Evolutionary conservation across 2,797 vertebrate genomes (phyloP).

Genomic region (Champsocephalus gunnari): DNA sequence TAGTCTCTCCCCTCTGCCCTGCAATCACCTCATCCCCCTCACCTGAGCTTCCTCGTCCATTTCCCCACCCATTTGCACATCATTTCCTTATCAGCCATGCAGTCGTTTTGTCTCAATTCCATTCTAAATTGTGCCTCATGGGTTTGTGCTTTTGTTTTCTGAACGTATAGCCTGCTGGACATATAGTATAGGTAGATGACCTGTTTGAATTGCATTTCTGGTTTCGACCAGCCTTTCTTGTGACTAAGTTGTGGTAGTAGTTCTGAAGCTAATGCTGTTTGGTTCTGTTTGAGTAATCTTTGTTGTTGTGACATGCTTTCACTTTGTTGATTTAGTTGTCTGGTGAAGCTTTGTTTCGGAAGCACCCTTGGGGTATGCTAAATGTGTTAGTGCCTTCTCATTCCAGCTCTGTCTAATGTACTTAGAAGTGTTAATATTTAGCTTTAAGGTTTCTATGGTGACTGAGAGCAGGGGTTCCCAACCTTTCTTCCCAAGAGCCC

Average conservation of each 20-base stretch:
- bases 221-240: not conserved
- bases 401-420: not conserved
- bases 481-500: too few species aligned
- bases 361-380: not conserved
- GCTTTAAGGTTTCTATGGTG: not conserved
- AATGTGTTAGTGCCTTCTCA: not conserved
- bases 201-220: not conserved
- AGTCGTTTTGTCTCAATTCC: not conserved
- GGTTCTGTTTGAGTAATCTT: not conserved
- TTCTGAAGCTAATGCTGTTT: too few species aligned
- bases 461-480: not conserved
- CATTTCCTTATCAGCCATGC: not conserved
- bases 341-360: not conserved
- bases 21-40: not conserved
- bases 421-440: not conserved
- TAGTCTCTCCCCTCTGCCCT: not conserved
- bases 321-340: not conserved
- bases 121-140: too few species aligned
- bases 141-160: too few species aligned
- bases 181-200: too few species aligned
- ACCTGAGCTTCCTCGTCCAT: not conserved
- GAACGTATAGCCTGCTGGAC: not conserved
- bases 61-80: not conserved
- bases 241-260: not conserved
- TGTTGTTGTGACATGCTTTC: conserved; percentile 1